phyloP scores from a whole-genome alignment of 1,140 invertebrate genomes.

The Aphelenchoides fujianensis region DNA sequence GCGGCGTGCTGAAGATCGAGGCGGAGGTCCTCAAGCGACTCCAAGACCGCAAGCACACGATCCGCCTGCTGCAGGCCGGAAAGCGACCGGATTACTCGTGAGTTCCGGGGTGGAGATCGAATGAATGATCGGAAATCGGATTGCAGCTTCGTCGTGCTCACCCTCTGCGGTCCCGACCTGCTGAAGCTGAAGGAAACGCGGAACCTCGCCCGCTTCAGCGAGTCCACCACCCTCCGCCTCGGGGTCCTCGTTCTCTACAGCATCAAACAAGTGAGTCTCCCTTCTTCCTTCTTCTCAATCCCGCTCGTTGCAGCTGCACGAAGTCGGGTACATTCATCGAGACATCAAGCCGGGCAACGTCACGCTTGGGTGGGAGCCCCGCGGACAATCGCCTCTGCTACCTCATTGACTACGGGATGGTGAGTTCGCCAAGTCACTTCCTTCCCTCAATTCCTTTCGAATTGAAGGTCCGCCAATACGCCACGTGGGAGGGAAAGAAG shows the following conservation, averaged over 20 bases:
- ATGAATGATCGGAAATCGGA: background rate
- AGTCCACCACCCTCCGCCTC: conserved; percentile 9
- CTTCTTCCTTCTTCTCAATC: background rate
- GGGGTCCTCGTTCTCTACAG: background rate
- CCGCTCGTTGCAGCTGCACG: conserved; percentile 24
- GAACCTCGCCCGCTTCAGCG: conserved; percentile 1
- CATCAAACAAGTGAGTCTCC: background rate
- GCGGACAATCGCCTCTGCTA: conserved; percentile 46
- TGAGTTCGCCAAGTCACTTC: too few relatives aligned
- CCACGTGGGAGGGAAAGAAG: background rate
- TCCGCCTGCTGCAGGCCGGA: conserved; percentile 45
- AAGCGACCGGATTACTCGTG: conserved; percentile 47
- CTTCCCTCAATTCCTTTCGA: too few relatives aligned
- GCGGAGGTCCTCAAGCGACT: conserved; percentile 39
- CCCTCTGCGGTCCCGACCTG: conserved; percentile 48
- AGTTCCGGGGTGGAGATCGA: conserved; percentile 19
- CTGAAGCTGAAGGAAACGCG: conserved; percentile 34
- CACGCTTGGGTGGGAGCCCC: conserved; percentile 40
- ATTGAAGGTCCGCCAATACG: conserved; percentile 1
- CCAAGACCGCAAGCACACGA: conserved; percentile 21
- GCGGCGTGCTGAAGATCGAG: conserved; percentile 49
- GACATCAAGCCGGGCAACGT: conserved; percentile 33
- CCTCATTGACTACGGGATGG: conserved; percentile 55
- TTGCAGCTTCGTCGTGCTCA: conserved; percentile 49
- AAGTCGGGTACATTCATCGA: conserved; percentile 32